Percentiles rank a stretch among this genome's conserved stretches.
Evolutionary conservation across 2,113 vertebrate genomes (phyloP).

Genomic region (Anarrhichthys ocellatus): DNA sequence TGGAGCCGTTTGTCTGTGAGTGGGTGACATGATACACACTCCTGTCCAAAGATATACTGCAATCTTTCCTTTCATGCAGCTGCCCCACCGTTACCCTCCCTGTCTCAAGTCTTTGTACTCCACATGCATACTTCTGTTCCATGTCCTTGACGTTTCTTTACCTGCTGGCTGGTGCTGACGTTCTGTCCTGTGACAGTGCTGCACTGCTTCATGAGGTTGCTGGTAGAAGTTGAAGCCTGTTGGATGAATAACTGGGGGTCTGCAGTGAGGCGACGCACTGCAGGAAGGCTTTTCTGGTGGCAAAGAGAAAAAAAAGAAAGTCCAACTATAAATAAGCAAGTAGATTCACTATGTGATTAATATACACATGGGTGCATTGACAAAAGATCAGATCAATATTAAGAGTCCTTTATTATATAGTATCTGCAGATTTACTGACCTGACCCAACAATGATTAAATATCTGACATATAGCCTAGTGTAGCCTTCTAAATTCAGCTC

Average conservation of each 20-base stretch:
- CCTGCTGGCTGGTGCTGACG: slow-evolving; percentile 83
- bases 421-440: background rate
- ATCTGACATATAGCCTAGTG: background rate
- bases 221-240: slow-evolving; percentile 79
- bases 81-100: background rate
- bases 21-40: background rate
- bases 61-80: background rate
- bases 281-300: slow-evolving; percentile 90
- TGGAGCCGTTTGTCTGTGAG: background rate
- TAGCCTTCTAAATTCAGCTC: background rate
- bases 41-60: background rate
- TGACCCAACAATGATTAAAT: background rate
- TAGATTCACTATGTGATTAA: background rate
- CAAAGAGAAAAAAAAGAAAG: background rate
- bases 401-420: background rate
- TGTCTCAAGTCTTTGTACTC: background rate
- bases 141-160: slow-evolving; percentile 68
- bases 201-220: slow-evolving; percentile 36
- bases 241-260: slow-evolving; percentile 92
- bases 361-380: background rate
- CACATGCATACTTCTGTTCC: background rate
- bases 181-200: slow-evolving; percentile 66
- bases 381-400: background rate
- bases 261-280: slow-evolving; percentile 89
- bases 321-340: background rate